These are phyloP conservation scores for Asarcornis scutulata DNA, from an alignment of 2,113 vertebrate genomes.

Conservation along the genomic window DNA sequence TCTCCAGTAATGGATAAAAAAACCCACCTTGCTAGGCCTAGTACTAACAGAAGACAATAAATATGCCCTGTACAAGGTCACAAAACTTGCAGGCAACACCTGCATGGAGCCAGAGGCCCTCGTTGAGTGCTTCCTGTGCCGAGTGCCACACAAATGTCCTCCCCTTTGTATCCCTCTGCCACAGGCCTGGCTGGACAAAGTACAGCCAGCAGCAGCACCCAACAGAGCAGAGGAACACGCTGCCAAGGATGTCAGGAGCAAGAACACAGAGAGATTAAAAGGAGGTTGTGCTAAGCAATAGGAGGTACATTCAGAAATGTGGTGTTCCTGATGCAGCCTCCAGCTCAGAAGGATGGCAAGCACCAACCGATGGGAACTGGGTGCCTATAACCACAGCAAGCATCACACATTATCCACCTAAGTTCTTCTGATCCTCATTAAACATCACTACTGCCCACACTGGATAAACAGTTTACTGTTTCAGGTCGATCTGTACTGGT, in stretches of 20 bases:
- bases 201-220: neutral
- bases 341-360: neutral
- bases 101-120: neutral
- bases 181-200: neutral
- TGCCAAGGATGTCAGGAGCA: neutral
- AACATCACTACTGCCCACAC: neutral
- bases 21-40: neutral
- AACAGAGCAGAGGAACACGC: neutral
- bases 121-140: accelerated
- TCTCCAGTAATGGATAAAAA: neutral
- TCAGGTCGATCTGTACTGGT: neutral
- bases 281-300: accelerated
- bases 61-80: neutral
- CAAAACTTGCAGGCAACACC: neutral
- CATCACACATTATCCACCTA: neutral
- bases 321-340: neutral
- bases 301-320: neutral
- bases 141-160: accelerated
- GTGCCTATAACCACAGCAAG: neutral
- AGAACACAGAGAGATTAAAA: neutral
- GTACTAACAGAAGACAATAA: neutral
- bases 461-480: neutral
- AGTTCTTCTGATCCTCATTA: neutral
- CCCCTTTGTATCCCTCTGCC: neutral
- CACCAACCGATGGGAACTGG: neutral